A percentile compares a stretch with the other conserved stretches of the same genome.
Conservation (phyloP, 2,888 invertebrate species). For the Alloplasta piceator region DNA sequence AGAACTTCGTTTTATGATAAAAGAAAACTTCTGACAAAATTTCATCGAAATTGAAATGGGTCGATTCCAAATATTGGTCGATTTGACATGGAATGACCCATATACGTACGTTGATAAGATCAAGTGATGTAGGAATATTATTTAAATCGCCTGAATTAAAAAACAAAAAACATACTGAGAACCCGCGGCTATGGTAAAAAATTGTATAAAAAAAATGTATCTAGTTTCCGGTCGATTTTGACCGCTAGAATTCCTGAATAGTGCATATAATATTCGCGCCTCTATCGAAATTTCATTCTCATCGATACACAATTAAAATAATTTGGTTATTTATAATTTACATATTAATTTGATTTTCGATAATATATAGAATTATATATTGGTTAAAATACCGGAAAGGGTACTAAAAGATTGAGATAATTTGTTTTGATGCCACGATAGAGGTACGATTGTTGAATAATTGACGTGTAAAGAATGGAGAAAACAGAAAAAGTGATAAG, state of each 20-base stretch:
- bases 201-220: constrained; percentile 56
- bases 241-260: constrained; percentile 35
- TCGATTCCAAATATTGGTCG: too few relatives aligned
- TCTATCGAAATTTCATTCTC: constrained; percentile 44
- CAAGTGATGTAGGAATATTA: constrained; percentile 47
- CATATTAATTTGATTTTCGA: constrained; percentile 19
- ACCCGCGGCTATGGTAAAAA: constrained; percentile 42
- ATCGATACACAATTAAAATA: constrained; percentile 41
- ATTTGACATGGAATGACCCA: too few relatives aligned
- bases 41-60: too few relatives aligned
- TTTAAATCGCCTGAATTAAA: constrained; percentile 41
- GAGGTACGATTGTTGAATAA: constrained; percentile 64
- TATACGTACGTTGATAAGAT: constrained; percentile 28
- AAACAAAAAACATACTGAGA: constrained; percentile 29
- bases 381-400: constrained; percentile 11
- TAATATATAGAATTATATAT: constrained; percentile 29
- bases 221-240: constrained; percentile 50
- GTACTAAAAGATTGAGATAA: constrained; percentile 8
- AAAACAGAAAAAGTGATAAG: constrained; percentile 62
- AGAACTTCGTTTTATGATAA: too few relatives aligned
- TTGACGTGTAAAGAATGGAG: constrained; percentile 64
- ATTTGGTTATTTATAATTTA: neutral
- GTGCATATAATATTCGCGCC: constrained; percentile 37
- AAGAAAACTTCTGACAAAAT: too few relatives aligned
- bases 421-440: constrained; percentile 42